Conservation (phyloP, 2,113 vertebrate species). For the Anas platyrhynchos region DNA sequence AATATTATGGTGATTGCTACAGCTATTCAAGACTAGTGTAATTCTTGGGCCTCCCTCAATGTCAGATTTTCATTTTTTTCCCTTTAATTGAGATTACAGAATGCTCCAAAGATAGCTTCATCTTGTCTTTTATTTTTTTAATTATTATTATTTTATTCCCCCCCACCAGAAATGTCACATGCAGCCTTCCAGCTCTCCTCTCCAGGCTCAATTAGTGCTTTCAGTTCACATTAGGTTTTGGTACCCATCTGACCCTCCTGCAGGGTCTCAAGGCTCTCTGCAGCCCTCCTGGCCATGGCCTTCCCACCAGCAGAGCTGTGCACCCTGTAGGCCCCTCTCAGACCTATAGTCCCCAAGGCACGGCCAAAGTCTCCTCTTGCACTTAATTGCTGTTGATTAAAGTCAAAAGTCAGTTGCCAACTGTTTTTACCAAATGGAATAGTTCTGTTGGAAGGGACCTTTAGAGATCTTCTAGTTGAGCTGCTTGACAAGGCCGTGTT, state of each 20-base stretch:
- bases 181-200: conserved; percentile 39
- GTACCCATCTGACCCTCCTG: background rate
- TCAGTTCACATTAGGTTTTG: conserved; percentile 54
- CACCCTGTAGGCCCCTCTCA: background rate
- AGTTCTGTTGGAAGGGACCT: background rate
- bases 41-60: background rate
- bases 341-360: background rate
- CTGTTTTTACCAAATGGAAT: background rate
- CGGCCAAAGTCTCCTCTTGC: background rate
- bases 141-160: background rate
- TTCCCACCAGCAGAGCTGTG: conserved; percentile 28
- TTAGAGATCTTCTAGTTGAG: background rate
- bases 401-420: background rate
- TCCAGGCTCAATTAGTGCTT: conserved; percentile 52
- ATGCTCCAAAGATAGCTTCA: background rate
- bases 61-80: accelerated
- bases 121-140: background rate
- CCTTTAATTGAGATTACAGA: background rate
- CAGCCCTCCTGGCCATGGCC: background rate
- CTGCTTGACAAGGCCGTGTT: background rate
- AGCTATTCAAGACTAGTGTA: background rate
- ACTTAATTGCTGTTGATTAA: background rate
- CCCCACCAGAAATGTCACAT: background rate
- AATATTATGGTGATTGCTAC: background rate
- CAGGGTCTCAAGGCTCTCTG: background rate